Evolutionary conservation across 1,140 invertebrate genomes (phyloP).

Genomic region (Muscidifurax raptorellus): DNA sequence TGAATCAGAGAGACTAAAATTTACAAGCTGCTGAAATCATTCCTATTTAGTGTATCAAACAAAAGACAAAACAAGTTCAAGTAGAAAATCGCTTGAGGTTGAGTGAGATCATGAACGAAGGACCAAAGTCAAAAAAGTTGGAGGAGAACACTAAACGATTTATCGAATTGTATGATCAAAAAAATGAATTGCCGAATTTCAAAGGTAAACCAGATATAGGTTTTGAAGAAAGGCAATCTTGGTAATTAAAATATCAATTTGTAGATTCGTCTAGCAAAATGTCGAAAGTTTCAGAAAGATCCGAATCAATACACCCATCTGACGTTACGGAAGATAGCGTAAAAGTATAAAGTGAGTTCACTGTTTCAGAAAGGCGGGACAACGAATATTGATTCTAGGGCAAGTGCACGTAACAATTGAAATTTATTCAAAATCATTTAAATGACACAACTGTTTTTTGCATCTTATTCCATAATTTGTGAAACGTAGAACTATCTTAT

Average conservation of each 20-base stretch:
- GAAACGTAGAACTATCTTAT: background rate
- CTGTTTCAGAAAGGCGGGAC: background rate
- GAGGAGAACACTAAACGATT: constrained; percentile 55
- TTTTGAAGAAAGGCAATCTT: background rate
- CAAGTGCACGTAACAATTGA: background rate
- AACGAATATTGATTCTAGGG: background rate
- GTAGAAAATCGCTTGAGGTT: constrained; percentile 55
- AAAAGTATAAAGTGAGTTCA: background rate
- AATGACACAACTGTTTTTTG: background rate
- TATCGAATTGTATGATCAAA: constrained; percentile 49
- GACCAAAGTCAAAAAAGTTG: constrained; percentile 46
- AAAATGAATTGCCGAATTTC: background rate
- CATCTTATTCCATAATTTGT: background rate
- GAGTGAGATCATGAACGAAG: constrained; percentile 43
- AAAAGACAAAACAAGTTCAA: constrained; percentile 54
- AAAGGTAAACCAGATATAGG: background rate
- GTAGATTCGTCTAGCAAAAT: background rate
- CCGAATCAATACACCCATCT: background rate
- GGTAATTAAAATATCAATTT: background rate
- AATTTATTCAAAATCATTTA: background rate
- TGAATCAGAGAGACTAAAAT: background rate
- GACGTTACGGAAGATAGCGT: background rate
- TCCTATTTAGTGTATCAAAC: constrained; percentile 36
- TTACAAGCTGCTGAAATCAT: background rate
- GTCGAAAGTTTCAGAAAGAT: background rate